These are phyloP conservation scores for Tinamus major DNA, from an alignment of 2,797 vertebrate genomes.

Conservation along the genomic window DNA sequence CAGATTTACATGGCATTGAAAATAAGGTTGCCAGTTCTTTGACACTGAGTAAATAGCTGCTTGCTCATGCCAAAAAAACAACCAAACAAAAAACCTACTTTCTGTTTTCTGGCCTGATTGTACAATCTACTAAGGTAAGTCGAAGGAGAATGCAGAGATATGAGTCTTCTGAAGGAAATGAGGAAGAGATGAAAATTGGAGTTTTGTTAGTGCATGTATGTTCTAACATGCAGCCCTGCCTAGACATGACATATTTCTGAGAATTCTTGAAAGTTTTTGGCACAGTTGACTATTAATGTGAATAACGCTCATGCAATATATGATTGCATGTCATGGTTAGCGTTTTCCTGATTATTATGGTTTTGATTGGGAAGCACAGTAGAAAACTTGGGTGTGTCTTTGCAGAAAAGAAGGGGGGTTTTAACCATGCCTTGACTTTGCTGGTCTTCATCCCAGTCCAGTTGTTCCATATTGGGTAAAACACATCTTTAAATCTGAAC, in stretches of 20 bases:
- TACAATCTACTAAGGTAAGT: not conserved
- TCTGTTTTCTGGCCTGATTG: not conserved
- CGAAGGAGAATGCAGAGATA: not conserved
- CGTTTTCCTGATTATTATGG: not conserved
- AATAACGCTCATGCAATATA: not conserved
- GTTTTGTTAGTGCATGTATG: not conserved
- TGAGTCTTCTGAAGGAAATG: not conserved
- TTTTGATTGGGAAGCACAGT: not conserved
- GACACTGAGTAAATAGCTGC: constrained; percentile 9
- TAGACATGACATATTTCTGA: not conserved
- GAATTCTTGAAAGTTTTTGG: not conserved
- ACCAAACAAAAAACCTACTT: not conserved
- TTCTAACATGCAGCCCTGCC: not conserved
- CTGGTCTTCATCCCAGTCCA: not conserved
- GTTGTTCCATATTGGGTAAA: not conserved
- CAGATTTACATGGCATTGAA: constrained; percentile 10
- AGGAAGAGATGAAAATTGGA: not conserved
- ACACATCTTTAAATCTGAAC: not conserved
- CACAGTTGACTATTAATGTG: not conserved
- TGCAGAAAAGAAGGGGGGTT: not conserved
- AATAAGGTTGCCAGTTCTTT: not conserved
- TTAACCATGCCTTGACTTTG: not conserved
- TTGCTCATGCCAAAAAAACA: not conserved
- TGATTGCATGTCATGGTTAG: not conserved
- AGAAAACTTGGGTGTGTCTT: not conserved